Base-by-base conservation (phyloP, 2,888 invertebrate species). In the Eilema sororculum region DNA sequence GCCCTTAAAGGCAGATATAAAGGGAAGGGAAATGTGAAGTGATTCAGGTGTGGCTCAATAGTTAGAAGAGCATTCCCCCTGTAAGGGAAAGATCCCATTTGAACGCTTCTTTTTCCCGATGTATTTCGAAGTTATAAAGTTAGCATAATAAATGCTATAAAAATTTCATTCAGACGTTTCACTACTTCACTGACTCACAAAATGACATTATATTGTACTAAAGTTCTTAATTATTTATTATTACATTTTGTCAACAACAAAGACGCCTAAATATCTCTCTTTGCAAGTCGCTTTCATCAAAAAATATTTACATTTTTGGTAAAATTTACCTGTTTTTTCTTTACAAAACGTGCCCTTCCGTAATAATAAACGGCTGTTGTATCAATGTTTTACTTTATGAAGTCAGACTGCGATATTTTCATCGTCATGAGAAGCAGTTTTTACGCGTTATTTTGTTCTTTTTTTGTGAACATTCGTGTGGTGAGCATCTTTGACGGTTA, bases 161-260 rank as follows among this genome's bases (percentile, higher is more conserved):
- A n/a, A n/a, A n/a, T n/a, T n/a, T n/a, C n/a, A n/a, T n/a, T n/a
- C n/a, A n/a, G n/a, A n/a, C 8, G n/a, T 20, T 52, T n/a, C 0
- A 0, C 52, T n/a, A 25, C 24, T 41, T 62, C 20, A 10, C 41
- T 4, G 16, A 37, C 9, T 20, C 25, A 10, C 13, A 30, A 64
- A 64, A 46, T n/a, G 8, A 28, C 28, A 30, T 64, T 52, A 52
- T 52, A 20, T n/a, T 64, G 28, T 13, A 52, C 28, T n/a, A 46
- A 52, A 52, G 25, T 13, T 52, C 13, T 25, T 46, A n/a, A 25
- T 28, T 52, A 12, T 52, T 64, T 28, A 22, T 64, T 28, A 52
- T 52, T 64, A 52, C n/a, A 30, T 64, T 52, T 46, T 64, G 28
- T 52, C 28, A 25, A 52, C 64, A n/a, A 64, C 28, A 52, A 46